Base-by-base conservation (phyloP, 23 tunicate species). In the Halocynthia aurantium region DNA sequence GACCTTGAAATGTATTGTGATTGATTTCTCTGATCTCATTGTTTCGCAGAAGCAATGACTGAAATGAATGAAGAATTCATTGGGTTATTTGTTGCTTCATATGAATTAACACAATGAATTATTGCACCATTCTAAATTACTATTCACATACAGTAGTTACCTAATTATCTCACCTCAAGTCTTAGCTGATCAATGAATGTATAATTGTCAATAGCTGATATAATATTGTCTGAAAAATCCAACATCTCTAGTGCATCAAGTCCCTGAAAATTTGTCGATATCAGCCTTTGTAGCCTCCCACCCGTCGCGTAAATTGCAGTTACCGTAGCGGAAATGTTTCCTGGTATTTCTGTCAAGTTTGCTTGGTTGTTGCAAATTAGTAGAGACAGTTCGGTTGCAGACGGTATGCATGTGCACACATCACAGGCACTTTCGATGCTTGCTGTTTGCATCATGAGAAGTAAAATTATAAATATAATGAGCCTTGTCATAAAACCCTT, bases 271-370 rank as follows among this genome's bases (percentile, higher is more conserved):
- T 74, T 49, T 5, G 8, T 54, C 10, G 78, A 8, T 8, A 22
- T 22, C 19, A 74, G 56, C 19, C 31, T 55, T 12, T 15, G 55
- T 51, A 74, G 55, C 21, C 17, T 20, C 57, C 50, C 50, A 56
- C 31, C 62, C 20, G 12, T 74, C 21, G 56, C 62, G 8, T 22
- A 10, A 20, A 74, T 22, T 5, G 57, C 6, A 7, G 17, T 54
- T 18, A 53, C 57, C 5, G 78, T 54, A 12, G 20, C 6, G 15
- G 57, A 51, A 11, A 74, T 74, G 21, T 74, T 74, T 13, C 22
- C 62, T n/a, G 78, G 78, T 54, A 74, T 21, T 49, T 12, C 31
- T 8, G 78, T 74, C 62, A 74, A 10, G 40, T 74, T 74, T 13
- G 62, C 22, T 11, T 53, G 20, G 2, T 6, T 6, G 18, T 12